Conservation (phyloP, 1,140 invertebrate genomes). For the Venturia canescens region DNA sequence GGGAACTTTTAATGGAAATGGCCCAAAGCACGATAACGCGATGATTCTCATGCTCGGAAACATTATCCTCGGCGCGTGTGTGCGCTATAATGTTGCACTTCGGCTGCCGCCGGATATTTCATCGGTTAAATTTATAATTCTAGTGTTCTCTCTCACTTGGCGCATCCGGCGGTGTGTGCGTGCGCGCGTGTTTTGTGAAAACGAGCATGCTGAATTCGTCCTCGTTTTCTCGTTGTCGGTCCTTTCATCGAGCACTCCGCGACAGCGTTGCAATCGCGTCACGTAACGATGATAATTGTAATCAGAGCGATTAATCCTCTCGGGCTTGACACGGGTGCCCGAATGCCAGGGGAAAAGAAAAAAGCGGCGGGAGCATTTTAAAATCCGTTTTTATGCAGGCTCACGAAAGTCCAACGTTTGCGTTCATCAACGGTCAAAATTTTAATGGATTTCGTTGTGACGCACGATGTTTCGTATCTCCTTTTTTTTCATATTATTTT, state of each 20-base stretch:
- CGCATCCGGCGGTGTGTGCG: too few species aligned
- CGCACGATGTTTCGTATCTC: neutral
- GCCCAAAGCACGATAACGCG: neutral
- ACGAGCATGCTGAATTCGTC: neutral
- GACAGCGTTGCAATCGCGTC: neutral
- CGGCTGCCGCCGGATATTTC: neutral
- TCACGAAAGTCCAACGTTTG: constrained; percentile 1
- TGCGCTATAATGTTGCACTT: neutral
- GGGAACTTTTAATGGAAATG: neutral
- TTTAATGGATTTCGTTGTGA: neutral
- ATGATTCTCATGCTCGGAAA: neutral
- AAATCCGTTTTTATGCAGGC: too few species aligned
- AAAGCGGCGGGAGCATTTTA: too few species aligned
- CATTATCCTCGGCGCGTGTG: neutral
- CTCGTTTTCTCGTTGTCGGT: neutral
- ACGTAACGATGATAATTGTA: constrained; percentile 2
- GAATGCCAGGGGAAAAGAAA: too few species aligned
- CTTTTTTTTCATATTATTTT: neutral
- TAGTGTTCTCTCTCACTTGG: neutral
- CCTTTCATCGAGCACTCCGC: neutral
- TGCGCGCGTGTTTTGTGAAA: neutral
- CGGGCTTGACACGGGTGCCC: too few species aligned
- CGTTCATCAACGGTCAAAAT: neutral
- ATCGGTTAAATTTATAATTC: neutral
- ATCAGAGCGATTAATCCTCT: neutral